Conservation (phyloP, 2,113 vertebrate genomes). For the mouse (Mus musculus) region DNA sequence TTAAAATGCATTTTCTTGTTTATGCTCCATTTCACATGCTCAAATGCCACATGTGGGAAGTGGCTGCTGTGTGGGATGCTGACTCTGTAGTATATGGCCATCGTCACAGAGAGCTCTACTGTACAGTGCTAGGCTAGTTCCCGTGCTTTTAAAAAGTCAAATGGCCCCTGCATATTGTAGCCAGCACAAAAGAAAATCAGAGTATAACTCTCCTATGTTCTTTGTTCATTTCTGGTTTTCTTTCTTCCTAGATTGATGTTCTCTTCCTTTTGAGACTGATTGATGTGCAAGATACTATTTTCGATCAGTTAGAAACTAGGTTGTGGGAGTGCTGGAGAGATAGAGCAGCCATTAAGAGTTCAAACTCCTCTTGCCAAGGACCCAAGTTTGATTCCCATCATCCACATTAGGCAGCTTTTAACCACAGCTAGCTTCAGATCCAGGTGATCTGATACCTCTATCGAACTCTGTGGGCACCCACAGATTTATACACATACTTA, state of each 20-base stretch:
- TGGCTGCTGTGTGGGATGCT: background rate
- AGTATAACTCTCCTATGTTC: background rate
- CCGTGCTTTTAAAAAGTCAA: constrained; percentile 13
- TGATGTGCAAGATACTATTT: constrained; percentile 31
- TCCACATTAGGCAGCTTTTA: background rate
- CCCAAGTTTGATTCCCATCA: background rate
- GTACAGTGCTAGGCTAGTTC: background rate
- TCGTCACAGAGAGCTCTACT: background rate
- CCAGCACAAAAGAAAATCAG: constrained; percentile 25
- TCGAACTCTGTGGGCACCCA: background rate
- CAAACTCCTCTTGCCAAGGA: background rate
- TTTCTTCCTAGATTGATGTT: constrained; percentile 55
- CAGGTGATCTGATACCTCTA: background rate
- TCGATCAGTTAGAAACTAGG: background rate
- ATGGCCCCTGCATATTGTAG: background rate
- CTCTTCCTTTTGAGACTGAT: constrained; percentile 1
- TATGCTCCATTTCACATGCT: constrained; percentile 46
- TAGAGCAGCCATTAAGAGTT: background rate
- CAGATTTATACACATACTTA: background rate
- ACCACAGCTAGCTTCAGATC: background rate
- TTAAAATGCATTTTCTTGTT: constrained; percentile 37
- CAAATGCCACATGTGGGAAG: background rate
- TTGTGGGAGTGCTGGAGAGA: background rate
- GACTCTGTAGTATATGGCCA: background rate
- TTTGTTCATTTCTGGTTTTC: constrained; percentile 11